Base-by-base conservation (phyloP, 2,797 vertebrate genomes). In the Phataginus tetradactyla region DNA sequence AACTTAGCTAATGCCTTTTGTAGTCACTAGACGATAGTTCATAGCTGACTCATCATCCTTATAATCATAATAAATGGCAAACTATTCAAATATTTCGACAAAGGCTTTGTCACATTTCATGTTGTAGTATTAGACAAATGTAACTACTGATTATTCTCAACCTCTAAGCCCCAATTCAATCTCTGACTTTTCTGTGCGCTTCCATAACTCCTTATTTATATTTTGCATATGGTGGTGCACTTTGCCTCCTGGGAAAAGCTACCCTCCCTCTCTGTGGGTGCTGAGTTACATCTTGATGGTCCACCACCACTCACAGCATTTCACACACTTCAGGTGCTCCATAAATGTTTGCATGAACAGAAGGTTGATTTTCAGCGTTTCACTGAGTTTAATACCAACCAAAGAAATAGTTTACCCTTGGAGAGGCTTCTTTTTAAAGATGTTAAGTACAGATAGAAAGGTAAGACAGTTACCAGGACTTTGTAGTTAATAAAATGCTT, bases 361-460 rank as follows among this genome's bases (percentile, higher is more conserved):
- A 88, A 79, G 32, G 18, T 71, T 69, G 63, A 72, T 94, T 91
- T 94, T 91, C 61, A 90, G 59, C 74, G 20, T 86, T 77, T 83
- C 55, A 74, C 49, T 94, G 91, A 96, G 87, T 97, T 94, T 81
- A 92, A 83, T 95, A 78, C 72, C 94, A 96, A 29, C 27, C 8
- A 53, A 94, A 32, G 77, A 95, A 94, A 90, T n/a, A 74, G 45
- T 86, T 95, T 86, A 72, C 72, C 63, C 81, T 85, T 64, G 69
- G 64, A 93, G 66, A 55, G 10, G 34, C 75, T 89, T 32, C 27
- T 95, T 95, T 93, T 85, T 23, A 91, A 96, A 77, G 75, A 77
- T 42, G 0, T 74, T 45, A 72, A 91, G 68, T 78, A 66, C 21
- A 75, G 81, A 72, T 39, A 96, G 88, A 69, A 85, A 96, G 79